phyloP scores from a whole-genome alignment of 2,888 invertebrate genomes.

The Eristalis intricaria region DNA sequence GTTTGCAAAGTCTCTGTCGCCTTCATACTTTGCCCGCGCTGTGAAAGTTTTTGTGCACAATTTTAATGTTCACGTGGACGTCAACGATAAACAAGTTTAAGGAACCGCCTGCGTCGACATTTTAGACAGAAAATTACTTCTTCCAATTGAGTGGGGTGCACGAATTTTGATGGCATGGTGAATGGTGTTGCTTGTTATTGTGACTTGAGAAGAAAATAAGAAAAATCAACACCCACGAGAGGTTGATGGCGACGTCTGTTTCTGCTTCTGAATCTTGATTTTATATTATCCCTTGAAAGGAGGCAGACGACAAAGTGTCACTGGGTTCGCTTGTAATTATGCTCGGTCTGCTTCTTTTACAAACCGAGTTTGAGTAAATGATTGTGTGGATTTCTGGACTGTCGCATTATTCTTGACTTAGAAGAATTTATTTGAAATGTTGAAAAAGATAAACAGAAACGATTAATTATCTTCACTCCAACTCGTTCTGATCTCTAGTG shows the following conservation, averaged over 20 bases:
- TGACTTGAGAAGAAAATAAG: background rate
- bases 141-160: background rate
- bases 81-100: conserved; percentile 13
- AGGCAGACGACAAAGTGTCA: background rate
- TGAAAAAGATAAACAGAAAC: too few relatives aligned
- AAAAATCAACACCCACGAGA: background rate
- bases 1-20: conserved; percentile 16
- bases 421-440: too few relatives aligned
- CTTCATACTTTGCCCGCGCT: background rate
- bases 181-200: background rate
- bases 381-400: too few relatives aligned
- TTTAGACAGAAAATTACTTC: background rate
- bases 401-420: too few relatives aligned
- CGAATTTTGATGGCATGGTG: background rate
- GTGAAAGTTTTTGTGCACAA: background rate
- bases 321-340: background rate
- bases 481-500: too few relatives aligned
- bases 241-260: background rate
- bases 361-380: background rate
- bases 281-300: background rate
- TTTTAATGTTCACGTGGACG: conserved; percentile 23
- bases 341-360: background rate
- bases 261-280: background rate
- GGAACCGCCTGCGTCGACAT: conserved; percentile 8
- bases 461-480: too few relatives aligned